Evolutionary conservation across 2,888 invertebrate species (phyloP), one percentile per base, ranked within the genome.

Genomic region (Epinotia demarniana): DNA sequence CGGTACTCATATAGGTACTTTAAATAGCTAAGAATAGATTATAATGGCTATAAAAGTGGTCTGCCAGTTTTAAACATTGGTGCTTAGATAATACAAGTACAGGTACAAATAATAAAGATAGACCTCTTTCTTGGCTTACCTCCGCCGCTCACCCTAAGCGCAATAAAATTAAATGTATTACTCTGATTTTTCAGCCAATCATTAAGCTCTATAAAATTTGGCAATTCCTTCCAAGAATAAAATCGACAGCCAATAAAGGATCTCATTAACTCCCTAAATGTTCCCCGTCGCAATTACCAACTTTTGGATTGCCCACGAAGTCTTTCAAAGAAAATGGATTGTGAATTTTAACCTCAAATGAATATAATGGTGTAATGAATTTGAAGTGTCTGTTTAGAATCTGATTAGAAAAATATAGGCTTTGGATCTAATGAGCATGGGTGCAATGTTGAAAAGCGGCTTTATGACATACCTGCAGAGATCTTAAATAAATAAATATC

Each of bases 211-310:
- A 75, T 72, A 72, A 75, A 75, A 75, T 75, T 80, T 81, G 81
- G 80, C 78, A 77, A 78, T 81, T 79, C 73, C 69, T 78, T 46
- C 49, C 76, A 79, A 80, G 78, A 79, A 82, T 81, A 80, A 82
- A 83, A 83, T 86, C 80, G 83, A 80, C 83, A 84, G 81, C 81
- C 82, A 87, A 85, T 86, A 85, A 85, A 82, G 80, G 72, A 61
- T 70, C 63, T 57, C 82, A 84, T 85, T 85, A 84, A 82, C 80
- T 81, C 81, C 80, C 67, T 57, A 75, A 77, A 75, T 67, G 83
- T 83, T 79, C 76, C 78, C 78, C 77, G n/a, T 77, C 80, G 80
- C 84, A 84, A 86, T 86, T 84, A 84, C 79, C 78, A 85, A 85
- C 82, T 85, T 85, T 83, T 79, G 79, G 81, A 84, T 84, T 84